phyloP scores from a whole-genome alignment of 2,113 vertebrate genomes.

The Camelus bactrianus region DNA sequence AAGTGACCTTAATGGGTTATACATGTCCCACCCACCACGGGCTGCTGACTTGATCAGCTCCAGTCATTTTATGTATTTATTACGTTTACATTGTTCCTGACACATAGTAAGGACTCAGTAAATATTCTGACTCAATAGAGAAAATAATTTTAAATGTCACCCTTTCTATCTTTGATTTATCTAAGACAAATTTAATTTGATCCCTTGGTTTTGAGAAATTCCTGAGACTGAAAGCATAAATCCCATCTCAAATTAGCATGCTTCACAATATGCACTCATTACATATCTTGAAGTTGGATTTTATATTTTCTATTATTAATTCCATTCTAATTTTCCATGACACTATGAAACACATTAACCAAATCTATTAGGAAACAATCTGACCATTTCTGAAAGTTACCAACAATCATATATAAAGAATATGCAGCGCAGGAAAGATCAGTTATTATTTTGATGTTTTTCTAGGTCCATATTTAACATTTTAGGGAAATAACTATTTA shows the following conservation, averaged over 20 bases:
- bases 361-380: constrained; percentile 36
- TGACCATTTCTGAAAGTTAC: constrained; percentile 14
- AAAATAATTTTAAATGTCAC: not conserved
- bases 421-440: not conserved
- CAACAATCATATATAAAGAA: not conserved
- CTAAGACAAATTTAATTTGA: constrained; percentile 14
- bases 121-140: not conserved
- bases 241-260: constrained; percentile 1
- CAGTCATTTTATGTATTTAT: not conserved
- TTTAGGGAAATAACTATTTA: not conserved
- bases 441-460: not conserved
- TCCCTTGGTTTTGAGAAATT: constrained; percentile 42
- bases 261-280: not conserved
- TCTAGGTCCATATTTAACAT: constrained; percentile 16
- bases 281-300: not conserved
- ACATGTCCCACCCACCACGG: not conserved
- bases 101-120: not conserved
- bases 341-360: not conserved
- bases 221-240: constrained; percentile 16
- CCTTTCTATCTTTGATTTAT: constrained; percentile 1
- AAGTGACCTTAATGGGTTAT: not conserved
- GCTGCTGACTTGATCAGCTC: not conserved
- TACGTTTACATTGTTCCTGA: not conserved
- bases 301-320: constrained; percentile 39
- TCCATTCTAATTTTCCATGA: constrained; percentile 12